Percentiles rank a stretch among this genome's conserved stretches.
Conservation (phyloP, 1,140 invertebrate species). For the Notospermus geniculatus region DNA sequence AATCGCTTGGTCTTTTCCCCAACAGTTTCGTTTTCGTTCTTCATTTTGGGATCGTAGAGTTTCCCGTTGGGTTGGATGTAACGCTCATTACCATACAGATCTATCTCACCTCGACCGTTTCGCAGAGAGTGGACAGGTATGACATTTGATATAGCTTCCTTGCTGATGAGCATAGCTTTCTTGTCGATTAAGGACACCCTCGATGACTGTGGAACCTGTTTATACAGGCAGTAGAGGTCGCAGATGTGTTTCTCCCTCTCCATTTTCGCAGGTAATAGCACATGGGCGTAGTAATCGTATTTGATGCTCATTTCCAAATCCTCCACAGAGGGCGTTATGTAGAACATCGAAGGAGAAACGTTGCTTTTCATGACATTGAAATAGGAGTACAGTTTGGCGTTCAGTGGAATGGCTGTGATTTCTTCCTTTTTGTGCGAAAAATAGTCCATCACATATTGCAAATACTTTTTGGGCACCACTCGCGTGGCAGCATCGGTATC, state of each 20-base stretch:
- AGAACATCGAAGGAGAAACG: conserved; percentile 1
- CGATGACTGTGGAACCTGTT: conserved; percentile 3
- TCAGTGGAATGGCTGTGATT: conserved; percentile 3
- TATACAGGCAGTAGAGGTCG: conserved; percentile 5
- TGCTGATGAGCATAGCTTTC: not conserved
- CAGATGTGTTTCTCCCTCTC: not conserved
- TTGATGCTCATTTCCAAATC: not conserved
- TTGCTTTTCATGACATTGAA: conserved; percentile 9
- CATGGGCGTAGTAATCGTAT: conserved; percentile 5
- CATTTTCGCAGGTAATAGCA: conserved; percentile 2
- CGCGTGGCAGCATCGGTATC: not conserved
- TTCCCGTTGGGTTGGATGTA: conserved; percentile 9
- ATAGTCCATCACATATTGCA: not conserved
- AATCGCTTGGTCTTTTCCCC: not conserved
- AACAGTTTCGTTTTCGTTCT: not conserved
- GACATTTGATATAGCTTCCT: not conserved
- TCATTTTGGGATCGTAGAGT: conserved; percentile 3
- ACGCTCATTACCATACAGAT: conserved; percentile 8
- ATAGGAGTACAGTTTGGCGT: not conserved
- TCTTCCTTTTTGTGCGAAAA: conserved; percentile 5
- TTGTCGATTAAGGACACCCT: conserved; percentile 5
- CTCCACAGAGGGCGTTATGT: not conserved
- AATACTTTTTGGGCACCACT: not conserved
- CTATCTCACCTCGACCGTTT: conserved; percentile 5
- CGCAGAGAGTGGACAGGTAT: conserved; percentile 10